A percentile compares a stretch with the other conserved stretches of the same genome.
Evolutionary conservation across 2,113 vertebrate species (phyloP).

Genomic region (Dasyurus viverrinus): DNA sequence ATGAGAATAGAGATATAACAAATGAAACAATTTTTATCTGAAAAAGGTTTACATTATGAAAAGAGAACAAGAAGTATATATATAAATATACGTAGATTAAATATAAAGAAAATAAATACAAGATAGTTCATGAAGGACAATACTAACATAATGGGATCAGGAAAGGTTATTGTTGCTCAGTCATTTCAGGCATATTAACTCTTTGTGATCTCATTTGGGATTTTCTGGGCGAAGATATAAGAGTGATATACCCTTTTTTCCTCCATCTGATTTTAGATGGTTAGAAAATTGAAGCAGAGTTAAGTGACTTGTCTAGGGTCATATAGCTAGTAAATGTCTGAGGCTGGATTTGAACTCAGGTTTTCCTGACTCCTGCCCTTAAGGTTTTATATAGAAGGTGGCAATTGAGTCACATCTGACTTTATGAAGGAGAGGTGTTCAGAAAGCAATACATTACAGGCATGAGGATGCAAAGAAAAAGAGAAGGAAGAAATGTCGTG

Average conservation of each 20-base stretch:
- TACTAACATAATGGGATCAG: background rate
- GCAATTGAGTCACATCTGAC: background rate
- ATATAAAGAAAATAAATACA: background rate
- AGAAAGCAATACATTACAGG: background rate
- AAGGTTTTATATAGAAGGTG: background rate
- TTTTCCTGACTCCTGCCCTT: background rate
- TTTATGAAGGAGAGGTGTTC: background rate
- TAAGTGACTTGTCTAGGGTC: background rate
- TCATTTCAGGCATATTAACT: background rate
- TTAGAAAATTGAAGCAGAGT: background rate
- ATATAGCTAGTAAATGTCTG: background rate
- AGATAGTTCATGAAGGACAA: background rate
- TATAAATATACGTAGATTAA: background rate
- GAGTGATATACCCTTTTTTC: background rate
- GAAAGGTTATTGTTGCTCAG: background rate
- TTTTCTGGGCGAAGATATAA: background rate
- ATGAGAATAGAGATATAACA: background rate
- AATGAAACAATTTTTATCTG: background rate
- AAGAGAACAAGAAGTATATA: background rate
- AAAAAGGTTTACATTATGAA: background rate
- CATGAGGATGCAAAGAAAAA: background rate
- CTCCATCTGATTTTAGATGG: background rate
- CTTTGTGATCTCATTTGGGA: background rate
- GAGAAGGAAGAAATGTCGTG: background rate
- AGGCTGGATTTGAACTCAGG: background rate